Evolutionary conservation across 2,888 invertebrate species (phyloP).

Genomic region (Zygaena filipendulae): DNA sequence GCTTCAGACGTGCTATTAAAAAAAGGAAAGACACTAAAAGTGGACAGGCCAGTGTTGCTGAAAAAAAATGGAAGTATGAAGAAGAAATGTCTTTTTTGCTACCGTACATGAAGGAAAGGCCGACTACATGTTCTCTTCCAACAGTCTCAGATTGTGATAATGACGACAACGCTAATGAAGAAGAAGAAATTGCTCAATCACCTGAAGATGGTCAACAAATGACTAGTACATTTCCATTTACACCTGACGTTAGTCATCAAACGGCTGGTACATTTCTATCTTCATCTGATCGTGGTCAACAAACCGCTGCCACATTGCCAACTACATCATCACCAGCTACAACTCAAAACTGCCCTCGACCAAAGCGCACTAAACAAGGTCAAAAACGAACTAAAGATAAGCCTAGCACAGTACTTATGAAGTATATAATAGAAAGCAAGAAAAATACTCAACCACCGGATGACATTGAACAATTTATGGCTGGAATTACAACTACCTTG

Average conservation of each 20-base stretch:
- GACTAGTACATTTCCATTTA: conserved; percentile 12
- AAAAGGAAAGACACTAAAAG: conserved; percentile 13
- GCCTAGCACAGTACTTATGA: conserved; percentile 14
- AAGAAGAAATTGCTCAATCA: conserved; percentile 13
- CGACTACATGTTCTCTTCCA: conserved; percentile 10
- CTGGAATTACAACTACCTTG: conserved; percentile 13
- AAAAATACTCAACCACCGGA: conserved; percentile 13
- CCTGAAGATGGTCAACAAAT: conserved; percentile 14
- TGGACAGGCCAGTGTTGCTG: no score
- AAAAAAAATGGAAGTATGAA: conserved; percentile 18
- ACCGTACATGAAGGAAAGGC: conserved; percentile 15
- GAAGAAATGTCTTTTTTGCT: conserved; percentile 18
- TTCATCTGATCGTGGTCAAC: no score
- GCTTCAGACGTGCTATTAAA: conserved; percentile 15
- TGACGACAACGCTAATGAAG: conserved; percentile 7
- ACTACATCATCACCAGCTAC: conserved; percentile 13
- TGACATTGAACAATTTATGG: conserved; percentile 16
- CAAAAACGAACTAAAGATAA: conserved; percentile 6
- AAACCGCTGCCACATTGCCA: no score
- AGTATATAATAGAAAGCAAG: conserved; percentile 16
- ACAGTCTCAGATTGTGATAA: conserved; percentile 8
- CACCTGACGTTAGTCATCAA: conserved; percentile 11
- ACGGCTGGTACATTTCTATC: no score
- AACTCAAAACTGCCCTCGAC: conserved; percentile 12
- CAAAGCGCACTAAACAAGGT: conserved; percentile 7